These are phyloP conservation scores for Oceanites oceanicus DNA, from an alignment of 2,113 vertebrate species.

Conservation along the genomic window DNA sequence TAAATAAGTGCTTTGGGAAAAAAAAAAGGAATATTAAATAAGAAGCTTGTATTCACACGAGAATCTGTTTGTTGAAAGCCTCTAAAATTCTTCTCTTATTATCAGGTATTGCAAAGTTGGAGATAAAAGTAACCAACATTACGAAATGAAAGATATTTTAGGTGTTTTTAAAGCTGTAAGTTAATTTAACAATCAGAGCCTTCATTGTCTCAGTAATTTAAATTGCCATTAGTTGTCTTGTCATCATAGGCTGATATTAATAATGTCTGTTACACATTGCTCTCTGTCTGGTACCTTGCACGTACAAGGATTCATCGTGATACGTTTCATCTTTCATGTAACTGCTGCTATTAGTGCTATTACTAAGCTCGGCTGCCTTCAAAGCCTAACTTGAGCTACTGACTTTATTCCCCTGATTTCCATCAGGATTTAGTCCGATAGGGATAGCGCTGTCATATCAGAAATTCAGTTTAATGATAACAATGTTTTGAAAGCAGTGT, in stretches of 20 bases:
- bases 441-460: not conserved
- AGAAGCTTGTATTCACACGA: not conserved
- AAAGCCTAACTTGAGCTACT: not conserved
- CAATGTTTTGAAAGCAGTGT: not conserved
- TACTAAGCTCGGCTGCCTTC: not conserved
- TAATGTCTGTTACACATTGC: not conserved
- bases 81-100: not conserved
- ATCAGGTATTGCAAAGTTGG: not conserved
- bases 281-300: not conserved
- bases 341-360: not conserved
- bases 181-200: constrained; percentile 1
- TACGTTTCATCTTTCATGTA: not conserved
- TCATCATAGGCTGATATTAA: not conserved
- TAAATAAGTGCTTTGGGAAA: not conserved
- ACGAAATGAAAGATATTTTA: too few relatives aligned
- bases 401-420: not conserved
- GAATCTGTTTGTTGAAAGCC: not conserved
- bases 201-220: not conserved
- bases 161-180: not conserved
- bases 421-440: not conserved
- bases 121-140: not conserved
- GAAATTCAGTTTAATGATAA: not conserved
- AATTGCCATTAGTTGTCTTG: not conserved
- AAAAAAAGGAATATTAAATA: not conserved
- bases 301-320: not conserved